Percentiles rank a stretch among this genome's conserved stretches.
phyloP scores from a whole-genome alignment of 1,140 invertebrate genomes.

The Anastatus disparis region DNA sequence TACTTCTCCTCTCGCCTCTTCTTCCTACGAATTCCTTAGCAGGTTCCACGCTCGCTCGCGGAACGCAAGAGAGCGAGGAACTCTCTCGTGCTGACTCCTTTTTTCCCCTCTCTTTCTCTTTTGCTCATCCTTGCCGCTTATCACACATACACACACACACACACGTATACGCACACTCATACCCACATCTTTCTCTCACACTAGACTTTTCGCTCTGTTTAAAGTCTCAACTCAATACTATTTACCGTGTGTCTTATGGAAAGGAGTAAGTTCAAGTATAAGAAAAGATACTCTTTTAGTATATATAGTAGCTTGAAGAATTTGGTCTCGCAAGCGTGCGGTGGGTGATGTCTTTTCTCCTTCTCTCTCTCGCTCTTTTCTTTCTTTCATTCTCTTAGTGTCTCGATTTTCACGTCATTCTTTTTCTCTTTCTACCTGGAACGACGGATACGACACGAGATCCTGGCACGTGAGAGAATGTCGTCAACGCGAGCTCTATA shows the following conservation, averaged over 20 bases:
- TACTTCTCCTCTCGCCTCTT: constrained; percentile 43
- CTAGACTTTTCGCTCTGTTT: constrained; percentile 22
- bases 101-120: constrained; percentile 27
- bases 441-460: constrained; percentile 51
- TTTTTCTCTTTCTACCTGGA: constrained; percentile 48
- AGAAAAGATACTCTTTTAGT: not conserved
- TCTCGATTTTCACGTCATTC: constrained; percentile 18
- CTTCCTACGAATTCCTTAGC: constrained; percentile 37
- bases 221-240: constrained; percentile 8
- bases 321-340: constrained; percentile 23
- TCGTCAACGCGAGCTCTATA: constrained; percentile 50
- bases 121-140: constrained; percentile 11
- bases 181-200: too few relatives aligned
- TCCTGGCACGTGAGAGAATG: constrained; percentile 64
- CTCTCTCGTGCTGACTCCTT: constrained; percentile 30
- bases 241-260: constrained; percentile 35
- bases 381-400: constrained; percentile 7
- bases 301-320: constrained; percentile 5
- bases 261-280: constrained; percentile 20
- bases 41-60: constrained; percentile 35
- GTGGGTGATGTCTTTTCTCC: constrained; percentile 28
- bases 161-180: not conserved
- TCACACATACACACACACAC: too few relatives aligned
- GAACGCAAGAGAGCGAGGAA: constrained; percentile 35
- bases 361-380: constrained; percentile 30